phyloP scores from a whole-genome alignment of 2,888 invertebrate genomes.

The Panorpa germanica region DNA sequence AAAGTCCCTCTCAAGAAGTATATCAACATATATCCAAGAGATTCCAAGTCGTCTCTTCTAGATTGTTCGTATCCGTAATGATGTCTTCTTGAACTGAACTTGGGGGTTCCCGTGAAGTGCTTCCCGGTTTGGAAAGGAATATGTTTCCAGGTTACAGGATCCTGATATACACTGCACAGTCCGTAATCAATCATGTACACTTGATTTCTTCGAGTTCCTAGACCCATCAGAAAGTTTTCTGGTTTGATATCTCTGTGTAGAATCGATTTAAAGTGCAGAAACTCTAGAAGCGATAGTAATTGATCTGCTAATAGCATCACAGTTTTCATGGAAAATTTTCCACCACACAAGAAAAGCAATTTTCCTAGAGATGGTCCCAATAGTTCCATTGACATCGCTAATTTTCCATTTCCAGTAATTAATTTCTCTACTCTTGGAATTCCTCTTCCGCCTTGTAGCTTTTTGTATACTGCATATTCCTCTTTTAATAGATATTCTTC shows the following conservation, averaged over 20 bases:
- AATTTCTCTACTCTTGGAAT: too few relatives aligned
- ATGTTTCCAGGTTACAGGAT: slow-evolving; percentile 85
- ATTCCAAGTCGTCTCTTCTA: slow-evolving; percentile 93
- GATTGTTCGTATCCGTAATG: slow-evolving; percentile 98
- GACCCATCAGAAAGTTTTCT: slow-evolving; percentile 96
- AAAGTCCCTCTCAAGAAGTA: slow-evolving; percentile 97
- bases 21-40: slow-evolving; percentile 98
- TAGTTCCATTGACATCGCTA: slow-evolving; percentile 99
- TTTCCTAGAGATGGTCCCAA: slow-evolving; percentile 95
- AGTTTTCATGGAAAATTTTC: slow-evolving; percentile 96
- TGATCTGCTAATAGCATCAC: slow-evolving; percentile 97
- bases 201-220: slow-evolving; percentile 91
- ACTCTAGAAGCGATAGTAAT: slow-evolving; percentile 91
- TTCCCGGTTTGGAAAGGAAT: slow-evolving; percentile 99
- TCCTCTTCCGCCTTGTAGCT: slow-evolving; percentile 4
- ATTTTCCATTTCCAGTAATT: too few relatives aligned
- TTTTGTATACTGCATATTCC: slow-evolving; percentile 9
- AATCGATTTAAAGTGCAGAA: slow-evolving; percentile 95
- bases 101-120: slow-evolving; percentile 91
- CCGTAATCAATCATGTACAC: slow-evolving; percentile 99
- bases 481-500: too few relatives aligned
- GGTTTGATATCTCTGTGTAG: slow-evolving; percentile 96
- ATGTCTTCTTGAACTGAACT: slow-evolving; percentile 98
- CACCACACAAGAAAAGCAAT: slow-evolving; percentile 96
- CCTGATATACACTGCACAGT: slow-evolving; percentile 96